A percentile compares a stretch with the other conserved stretches of the same genome.
phyloP scores from a whole-genome alignment of 2,113 vertebrate genomes.

The rabbit (Oryctolagus cuniculus) region mOryCun1.1 NC_091434.1:120429001-120429500 shows the following conservation, averaged over 20 bases:
- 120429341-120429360: too few species aligned
- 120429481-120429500: neutral
- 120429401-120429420: too few species aligned
- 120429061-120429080: too few species aligned
- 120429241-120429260: neutral
- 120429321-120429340: too few species aligned
- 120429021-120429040: neutral
- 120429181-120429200: neutral
- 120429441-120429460: neutral
- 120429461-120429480: neutral
- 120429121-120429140: neutral
- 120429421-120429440: too few species aligned
- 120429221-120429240: neutral
- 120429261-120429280: neutral
- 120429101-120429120: neutral
- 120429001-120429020: conserved; percentile 79
- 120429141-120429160: neutral
- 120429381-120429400: too few species aligned
- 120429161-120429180: rapidly evolving
- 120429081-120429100: too few species aligned
- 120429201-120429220: too few species aligned
- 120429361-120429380: too few species aligned
- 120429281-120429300: neutral
- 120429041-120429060: neutral
- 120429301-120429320: too few species aligned